Conservation (phyloP, 1,140 invertebrate genomes). For the Atta colombica region DNA sequence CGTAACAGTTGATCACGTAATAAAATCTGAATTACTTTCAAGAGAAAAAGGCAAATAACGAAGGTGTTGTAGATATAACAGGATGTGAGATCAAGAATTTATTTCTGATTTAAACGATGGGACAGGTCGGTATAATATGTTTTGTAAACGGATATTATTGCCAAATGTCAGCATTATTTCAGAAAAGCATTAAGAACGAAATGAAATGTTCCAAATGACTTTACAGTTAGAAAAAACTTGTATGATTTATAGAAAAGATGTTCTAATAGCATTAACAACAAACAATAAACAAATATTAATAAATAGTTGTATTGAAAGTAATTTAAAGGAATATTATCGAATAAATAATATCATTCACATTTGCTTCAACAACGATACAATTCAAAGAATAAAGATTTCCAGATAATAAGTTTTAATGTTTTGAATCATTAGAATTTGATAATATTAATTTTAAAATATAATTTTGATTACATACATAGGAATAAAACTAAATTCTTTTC, state of each 20-base stretch:
- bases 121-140: slow-evolving; percentile 14
- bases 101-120: slow-evolving; percentile 73
- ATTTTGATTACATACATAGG: too few species aligned
- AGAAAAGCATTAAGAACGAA: slow-evolving; percentile 14
- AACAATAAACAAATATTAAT: background rate
- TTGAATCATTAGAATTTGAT: too few species aligned
- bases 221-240: background rate
- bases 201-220: slow-evolving; percentile 11
- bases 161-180: slow-evolving; percentile 56
- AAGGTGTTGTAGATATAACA: slow-evolving; percentile 41
- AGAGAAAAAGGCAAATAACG: slow-evolving; percentile 54
- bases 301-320: background rate
- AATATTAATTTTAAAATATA: too few species aligned
- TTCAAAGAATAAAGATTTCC: too few species aligned
- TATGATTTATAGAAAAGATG: background rate
- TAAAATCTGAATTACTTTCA: slow-evolving; percentile 71
- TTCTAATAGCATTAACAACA: background rate
- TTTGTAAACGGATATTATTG: slow-evolving; percentile 48
- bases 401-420: too few species aligned
- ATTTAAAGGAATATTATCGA: background rate
- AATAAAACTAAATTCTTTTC: too few species aligned
- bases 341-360: background rate
- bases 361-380: background rate
- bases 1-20: slow-evolving; percentile 57
- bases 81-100: slow-evolving; percentile 66